A percentile compares a stretch with the other conserved stretches of the same genome.
Conservation (phyloP, 2,113 vertebrate genomes). For the Bufo gargarizans region DNA sequence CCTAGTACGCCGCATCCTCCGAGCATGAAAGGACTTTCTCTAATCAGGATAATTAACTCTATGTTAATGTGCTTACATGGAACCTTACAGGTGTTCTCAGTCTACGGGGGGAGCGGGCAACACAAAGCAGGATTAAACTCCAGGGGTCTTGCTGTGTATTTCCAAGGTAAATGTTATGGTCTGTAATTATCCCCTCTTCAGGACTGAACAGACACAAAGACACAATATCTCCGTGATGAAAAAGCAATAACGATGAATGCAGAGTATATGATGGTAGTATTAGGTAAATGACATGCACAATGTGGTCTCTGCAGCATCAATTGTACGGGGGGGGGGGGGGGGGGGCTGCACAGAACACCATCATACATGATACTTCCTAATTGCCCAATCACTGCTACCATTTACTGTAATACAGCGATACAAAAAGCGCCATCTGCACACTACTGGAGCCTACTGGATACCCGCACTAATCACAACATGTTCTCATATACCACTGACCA, state of each 20-base stretch:
- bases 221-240: slow-evolving; percentile 22
- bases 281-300: background rate
- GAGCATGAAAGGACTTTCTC: slow-evolving; percentile 59
- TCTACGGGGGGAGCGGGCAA: background rate
- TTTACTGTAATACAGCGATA: background rate
- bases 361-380: background rate
- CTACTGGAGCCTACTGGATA: background rate
- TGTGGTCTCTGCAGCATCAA: background rate
- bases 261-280: background rate
- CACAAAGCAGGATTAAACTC: slow-evolving; percentile 50
- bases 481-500: background rate
- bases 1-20: slow-evolving; percentile 17
- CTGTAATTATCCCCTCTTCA: slow-evolving; percentile 52
- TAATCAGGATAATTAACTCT: slow-evolving; percentile 58
- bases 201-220: slow-evolving; percentile 5
- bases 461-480: background rate
- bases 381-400: background rate
- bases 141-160: slow-evolving; percentile 22
- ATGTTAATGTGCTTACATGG: slow-evolving; percentile 62
- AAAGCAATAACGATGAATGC: slow-evolving; percentile 22
- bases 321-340: too few relatives aligned
- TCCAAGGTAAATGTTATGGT: slow-evolving; percentile 51
- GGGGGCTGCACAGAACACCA: background rate
- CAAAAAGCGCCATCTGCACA: background rate
- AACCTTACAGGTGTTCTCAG: slow-evolving; percentile 61